phyloP scores from a whole-genome alignment of 2,888 invertebrate genomes.

The Lymantria dispar region DNA sequence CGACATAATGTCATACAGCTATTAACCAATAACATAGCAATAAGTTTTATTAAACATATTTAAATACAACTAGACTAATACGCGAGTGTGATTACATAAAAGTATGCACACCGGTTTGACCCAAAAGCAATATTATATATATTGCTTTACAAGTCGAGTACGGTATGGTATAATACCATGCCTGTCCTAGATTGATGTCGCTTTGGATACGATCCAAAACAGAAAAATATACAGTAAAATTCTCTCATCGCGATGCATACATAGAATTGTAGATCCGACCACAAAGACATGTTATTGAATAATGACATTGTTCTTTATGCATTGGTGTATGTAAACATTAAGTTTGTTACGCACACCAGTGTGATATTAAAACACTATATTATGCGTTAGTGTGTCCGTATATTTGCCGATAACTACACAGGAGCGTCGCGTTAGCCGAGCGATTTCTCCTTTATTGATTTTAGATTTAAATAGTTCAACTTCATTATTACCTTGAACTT shows the following conservation, averaged over 20 bases:
- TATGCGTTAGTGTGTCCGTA: constrained; percentile 46
- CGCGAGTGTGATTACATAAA: constrained; percentile 5
- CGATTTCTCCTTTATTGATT: constrained; percentile 75
- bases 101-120: constrained; percentile 16
- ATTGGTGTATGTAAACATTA: constrained; percentile 65
- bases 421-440: constrained; percentile 56
- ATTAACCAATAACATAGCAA: not conserved
- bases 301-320: constrained; percentile 69
- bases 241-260: constrained; percentile 39
- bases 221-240: constrained; percentile 37
- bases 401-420: constrained; percentile 63
- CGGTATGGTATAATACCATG: constrained; percentile 23
- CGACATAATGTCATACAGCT: not conserved
- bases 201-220: constrained; percentile 44
- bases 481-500: constrained; percentile 64
- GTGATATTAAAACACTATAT: constrained; percentile 30
- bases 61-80: not conserved
- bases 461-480: constrained; percentile 57
- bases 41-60: not conserved
- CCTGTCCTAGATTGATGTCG: constrained; percentile 19
- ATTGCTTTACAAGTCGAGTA: not conserved
- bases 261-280: constrained; percentile 50
- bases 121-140: constrained; percentile 15
- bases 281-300: constrained; percentile 55
- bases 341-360: constrained; percentile 44